Evolutionary conservation across 2,888 invertebrate species (phyloP).

Genomic region (Epirrhoe tristata): DNA sequence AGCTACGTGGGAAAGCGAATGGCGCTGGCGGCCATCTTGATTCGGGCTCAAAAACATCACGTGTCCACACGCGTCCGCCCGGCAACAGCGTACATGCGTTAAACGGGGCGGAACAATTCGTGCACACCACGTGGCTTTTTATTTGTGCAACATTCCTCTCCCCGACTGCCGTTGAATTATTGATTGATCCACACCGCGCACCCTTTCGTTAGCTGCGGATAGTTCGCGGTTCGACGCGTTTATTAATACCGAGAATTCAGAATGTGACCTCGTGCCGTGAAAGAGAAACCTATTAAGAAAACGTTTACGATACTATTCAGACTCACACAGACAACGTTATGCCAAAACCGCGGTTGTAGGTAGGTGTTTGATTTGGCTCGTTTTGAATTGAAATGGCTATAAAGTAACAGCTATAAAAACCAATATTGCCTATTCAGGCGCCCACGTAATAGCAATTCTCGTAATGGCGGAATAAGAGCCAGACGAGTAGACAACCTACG

Average conservation of each 20-base stretch:
- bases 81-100: conserved; percentile 75
- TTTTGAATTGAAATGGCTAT: conserved; percentile 44
- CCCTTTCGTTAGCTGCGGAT: conserved; percentile 45
- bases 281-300: conserved; percentile 44
- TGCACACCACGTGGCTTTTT: conserved; percentile 79
- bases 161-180: conserved; percentile 59
- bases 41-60: conserved; percentile 76
- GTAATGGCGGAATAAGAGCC: conserved; percentile 52
- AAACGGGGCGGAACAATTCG: conserved; percentile 80
- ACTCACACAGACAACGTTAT: conserved; percentile 32
- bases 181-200: conserved; percentile 57
- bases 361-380: conserved; percentile 39
- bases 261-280: conserved; percentile 36
- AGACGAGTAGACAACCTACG: conserved; percentile 55
- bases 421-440: conserved; percentile 51
- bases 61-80: conserved; percentile 78
- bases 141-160: conserved; percentile 75
- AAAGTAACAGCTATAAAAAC: conserved; percentile 49
- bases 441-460: conserved; percentile 55
- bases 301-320: conserved; percentile 35
- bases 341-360: conserved; percentile 34
- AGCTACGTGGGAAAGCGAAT: conserved; percentile 82
- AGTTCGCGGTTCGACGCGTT: conserved; percentile 32
- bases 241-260: conserved; percentile 33
- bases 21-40: conserved; percentile 80